These are phyloP conservation scores for Sebastes vulpes DNA, from an alignment of 2,797 vertebrate species.

Conservation along the genomic window DNA sequence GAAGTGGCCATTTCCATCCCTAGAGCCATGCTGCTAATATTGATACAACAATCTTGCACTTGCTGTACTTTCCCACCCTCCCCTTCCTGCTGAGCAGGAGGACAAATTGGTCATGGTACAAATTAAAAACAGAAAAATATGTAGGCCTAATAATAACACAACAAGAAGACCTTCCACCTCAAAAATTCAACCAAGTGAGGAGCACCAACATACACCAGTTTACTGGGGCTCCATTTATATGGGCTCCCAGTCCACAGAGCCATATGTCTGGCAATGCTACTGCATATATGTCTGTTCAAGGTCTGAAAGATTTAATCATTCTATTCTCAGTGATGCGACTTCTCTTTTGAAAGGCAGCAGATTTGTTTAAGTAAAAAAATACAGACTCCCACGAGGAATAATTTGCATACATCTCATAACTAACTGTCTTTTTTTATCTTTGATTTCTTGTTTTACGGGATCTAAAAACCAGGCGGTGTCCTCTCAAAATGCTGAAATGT, in stretches of 20 bases:
- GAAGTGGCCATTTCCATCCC: no score
- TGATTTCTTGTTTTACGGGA: slow-evolving; percentile 56
- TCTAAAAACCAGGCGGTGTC: slow-evolving; percentile 41
- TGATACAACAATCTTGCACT: background rate
- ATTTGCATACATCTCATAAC: slow-evolving; percentile 66
- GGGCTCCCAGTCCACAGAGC: background rate
- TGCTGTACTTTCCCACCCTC: background rate
- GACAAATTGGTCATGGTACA: background rate
- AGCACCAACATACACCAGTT: background rate
- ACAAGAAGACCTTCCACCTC: background rate
- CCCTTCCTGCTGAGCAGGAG: background rate
- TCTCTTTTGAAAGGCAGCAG: slow-evolving; percentile 38
- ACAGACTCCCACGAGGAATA: slow-evolving; percentile 50
- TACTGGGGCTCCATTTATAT: background rate
- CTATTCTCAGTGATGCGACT: slow-evolving; percentile 9
- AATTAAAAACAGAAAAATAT: background rate
- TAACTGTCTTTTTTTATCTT: slow-evolving; percentile 44
- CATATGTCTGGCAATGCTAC: background rate
- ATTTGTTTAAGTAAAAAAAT: slow-evolving; percentile 46
- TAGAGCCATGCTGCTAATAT: background rate
- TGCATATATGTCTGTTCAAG: background rate
- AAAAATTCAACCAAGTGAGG: background rate
- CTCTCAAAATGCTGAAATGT: slow-evolving; percentile 64
- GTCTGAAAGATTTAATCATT: slow-evolving; percentile 31
- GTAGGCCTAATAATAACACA: background rate